Conservation (phyloP, 1,140 invertebrate species). For the Calliopsis andreniformis region DNA sequence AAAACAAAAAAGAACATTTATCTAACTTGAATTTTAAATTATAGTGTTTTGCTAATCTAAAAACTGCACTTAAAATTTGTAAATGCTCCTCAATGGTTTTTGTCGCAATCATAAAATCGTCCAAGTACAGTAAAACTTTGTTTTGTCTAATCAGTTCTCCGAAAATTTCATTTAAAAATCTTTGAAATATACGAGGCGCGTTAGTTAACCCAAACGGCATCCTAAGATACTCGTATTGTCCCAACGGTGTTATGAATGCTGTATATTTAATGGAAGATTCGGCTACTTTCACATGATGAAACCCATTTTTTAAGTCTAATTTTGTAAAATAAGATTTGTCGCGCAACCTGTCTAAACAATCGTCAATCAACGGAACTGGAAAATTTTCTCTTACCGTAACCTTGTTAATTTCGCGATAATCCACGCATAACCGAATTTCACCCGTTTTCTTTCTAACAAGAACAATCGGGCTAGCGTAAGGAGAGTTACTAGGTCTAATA, state of each 20-base stretch:
- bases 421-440: not conserved
- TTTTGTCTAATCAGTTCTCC: not conserved
- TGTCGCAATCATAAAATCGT: slow-evolving; percentile 2
- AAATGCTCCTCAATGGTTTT: slow-evolving; percentile 3
- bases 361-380: not conserved
- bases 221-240: slow-evolving; percentile 6
- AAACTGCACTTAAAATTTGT: not conserved
- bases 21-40: not conserved
- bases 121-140: not conserved
- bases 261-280: slow-evolving; percentile 16
- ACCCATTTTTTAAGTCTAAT: slow-evolving; percentile 6
- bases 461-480: slow-evolving; percentile 1
- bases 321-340: not conserved
- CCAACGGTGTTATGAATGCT: slow-evolving; percentile 2
- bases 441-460: not conserved
- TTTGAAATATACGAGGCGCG: not conserved
- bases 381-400: slow-evolving; percentile 22
- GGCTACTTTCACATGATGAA: slow-evolving; percentile 1
- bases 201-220: slow-evolving; percentile 15
- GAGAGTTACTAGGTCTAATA: not conserved
- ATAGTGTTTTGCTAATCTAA: not conserved
- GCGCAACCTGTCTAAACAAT: slow-evolving; percentile 3
- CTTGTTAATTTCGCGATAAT: slow-evolving; percentile 11
- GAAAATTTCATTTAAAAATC: not conserved
- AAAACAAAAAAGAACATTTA: not conserved